Base-by-base conservation (phyloP, 2,797 vertebrate genomes). In the Gorsachius magnificus region DNA sequence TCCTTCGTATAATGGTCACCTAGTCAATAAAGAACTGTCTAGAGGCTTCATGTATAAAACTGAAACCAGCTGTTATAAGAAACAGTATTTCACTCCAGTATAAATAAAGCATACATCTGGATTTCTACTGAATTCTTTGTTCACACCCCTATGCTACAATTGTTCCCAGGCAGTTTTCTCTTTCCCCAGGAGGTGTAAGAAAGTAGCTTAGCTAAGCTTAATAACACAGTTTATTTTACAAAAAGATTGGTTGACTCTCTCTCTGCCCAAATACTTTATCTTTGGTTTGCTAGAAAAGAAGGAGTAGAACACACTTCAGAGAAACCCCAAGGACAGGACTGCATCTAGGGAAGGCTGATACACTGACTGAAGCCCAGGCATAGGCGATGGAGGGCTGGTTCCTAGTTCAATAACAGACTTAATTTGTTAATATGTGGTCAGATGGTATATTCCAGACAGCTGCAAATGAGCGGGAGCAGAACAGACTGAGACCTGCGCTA, bases 171-270 rank as follows among this genome's bases (percentile, higher is more conserved):
- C 28, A 89, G 36, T 57, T 68, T 86, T 77, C 51, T 70, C 22
- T 51, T 87, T 86, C 51, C 58, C 26, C 56, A 33, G 29, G 51
- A 92, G 64, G 33, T 46, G 2, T 18, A 68, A 90, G 65, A 54
- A 93, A 71, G 54, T 15, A 89, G 68, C 60, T 93, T 71, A 93
- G 77, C 75, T 82, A 80, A 93, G 69, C 56, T 60, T 92, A 90
- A 85, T 60, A 82, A 28, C 19, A 64, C 5, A 13, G 38, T 29
- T 78, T 51, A 46, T 56, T 82, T 56, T 46, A n/a, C 17, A 57
- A 70, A 53, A 91, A 43, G 20, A 66, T 5, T 64, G 48, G 7
- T 9, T 90, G 68, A 18, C 11, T 31, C 43, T 64, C 28, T 75
- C 29, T 72, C 70, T 77, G 38, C 22, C 16, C 8, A 11, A 61